Conservation (phyloP, 1,140 invertebrate genomes). For the Venturia canescens region DNA sequence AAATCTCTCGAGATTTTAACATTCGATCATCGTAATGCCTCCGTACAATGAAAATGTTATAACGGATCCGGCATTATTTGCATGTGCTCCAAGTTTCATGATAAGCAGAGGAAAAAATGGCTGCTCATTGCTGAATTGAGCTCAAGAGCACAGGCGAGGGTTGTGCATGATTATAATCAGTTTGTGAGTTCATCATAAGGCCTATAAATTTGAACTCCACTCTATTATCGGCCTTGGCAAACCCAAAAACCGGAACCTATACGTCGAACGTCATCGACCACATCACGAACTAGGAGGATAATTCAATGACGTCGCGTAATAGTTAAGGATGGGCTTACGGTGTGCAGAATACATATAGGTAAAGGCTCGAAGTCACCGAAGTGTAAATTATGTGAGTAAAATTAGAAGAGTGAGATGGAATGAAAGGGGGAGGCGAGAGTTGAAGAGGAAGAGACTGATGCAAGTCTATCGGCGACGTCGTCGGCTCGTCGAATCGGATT, state of each 20-base stretch:
- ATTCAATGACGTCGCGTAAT: slow-evolving; percentile 13
- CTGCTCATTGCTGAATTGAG: too few species aligned
- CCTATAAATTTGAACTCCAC: not conserved
- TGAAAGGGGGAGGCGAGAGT: not conserved
- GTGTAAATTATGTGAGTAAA: not conserved
- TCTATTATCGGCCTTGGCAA: not conserved
- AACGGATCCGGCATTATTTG: too few species aligned
- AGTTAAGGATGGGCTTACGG: not conserved
- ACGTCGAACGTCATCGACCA: not conserved
- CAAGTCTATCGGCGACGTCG: slow-evolving; percentile 33
- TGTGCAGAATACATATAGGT: not conserved
- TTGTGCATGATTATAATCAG: not conserved
- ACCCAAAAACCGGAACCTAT: not conserved
- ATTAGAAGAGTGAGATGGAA: not conserved
- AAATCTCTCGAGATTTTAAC: too few species aligned
- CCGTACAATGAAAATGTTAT: too few species aligned
- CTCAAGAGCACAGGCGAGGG: too few species aligned
- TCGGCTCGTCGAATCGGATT: slow-evolving; percentile 43
- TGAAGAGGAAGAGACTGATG: not conserved
- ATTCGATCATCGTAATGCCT: too few species aligned
- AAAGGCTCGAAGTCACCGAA: not conserved
- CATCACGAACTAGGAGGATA: not conserved
- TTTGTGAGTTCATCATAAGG: not conserved
- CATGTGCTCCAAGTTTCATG: too few species aligned
- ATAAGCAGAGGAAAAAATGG: too few species aligned